Evolutionary conservation across 2,888 invertebrate species (phyloP), one percentile per base, ranked within the genome.

Genomic region (Polymixis flavicincta): DNA sequence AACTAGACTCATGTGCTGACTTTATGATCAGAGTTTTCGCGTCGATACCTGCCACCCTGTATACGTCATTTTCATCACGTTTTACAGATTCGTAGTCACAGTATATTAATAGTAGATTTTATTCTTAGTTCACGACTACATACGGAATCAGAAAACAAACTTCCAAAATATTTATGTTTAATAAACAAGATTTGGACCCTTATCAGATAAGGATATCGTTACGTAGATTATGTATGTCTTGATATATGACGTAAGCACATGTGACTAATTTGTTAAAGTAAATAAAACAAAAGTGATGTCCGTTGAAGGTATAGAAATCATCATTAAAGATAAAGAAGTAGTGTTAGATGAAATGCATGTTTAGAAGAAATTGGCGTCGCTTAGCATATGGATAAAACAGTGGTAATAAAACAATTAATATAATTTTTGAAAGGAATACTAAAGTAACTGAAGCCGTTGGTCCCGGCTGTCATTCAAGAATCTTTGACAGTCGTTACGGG

Each of bases 161-260:
- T 52, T 28, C 60, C 79, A 88, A 74, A 88, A 87, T 88, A 88
- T 87, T 86, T 85, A 78, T 80, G 45, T 86, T 79, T 77, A 79
- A 78, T 84, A 80, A 85, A 86, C 77, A 85, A 81, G 70, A 72
- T 74, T 74, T 66, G 57, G 71, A 14, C 45, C 57, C n/a, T 78
- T 80, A 83, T 86, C 82, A 63, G 84, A 85, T 85, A 86, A 74
- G 54, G 37, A 42, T 72, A 76, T 74, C 76, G 70, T 78, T 76
- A 76, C 75, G 64, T 69, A 76, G 73, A 73, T 80, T 84, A 80
- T 70, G 54, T 52, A 59, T 37, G 22, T 78, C 68, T 73, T 67
- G 74, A 72, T 57, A 55, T 52, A 28, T 85, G 86, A 87, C 87
- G 87, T 80, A 74, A 71, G 61, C 52, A 74, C 75, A 87, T 85